These are phyloP conservation scores for Brachypteracias leptosomus DNA, from an alignment of 2,113 vertebrate species.

Conservation along the genomic window DNA sequence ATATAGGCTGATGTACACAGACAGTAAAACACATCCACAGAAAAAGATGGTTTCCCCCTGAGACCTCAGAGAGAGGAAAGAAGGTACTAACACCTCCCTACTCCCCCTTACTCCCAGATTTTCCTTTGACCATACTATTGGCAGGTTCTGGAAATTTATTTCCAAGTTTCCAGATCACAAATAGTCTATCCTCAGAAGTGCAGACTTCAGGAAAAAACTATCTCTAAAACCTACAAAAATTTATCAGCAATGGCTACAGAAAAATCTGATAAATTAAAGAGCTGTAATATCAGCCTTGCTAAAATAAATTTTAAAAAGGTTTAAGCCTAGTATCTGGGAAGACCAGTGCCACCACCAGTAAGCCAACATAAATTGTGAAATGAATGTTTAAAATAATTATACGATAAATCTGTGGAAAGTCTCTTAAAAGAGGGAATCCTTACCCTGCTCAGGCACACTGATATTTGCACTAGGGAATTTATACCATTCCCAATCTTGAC, in stretches of 20 bases:
- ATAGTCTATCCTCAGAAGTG: not conserved
- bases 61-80: not conserved
- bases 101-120: not conserved
- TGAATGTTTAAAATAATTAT: not conserved
- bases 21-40: not conserved
- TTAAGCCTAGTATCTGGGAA: not conserved
- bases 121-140: not conserved
- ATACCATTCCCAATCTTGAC: not conserved
- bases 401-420: not conserved
- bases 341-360: not conserved
- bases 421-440: not conserved
- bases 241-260: not conserved
- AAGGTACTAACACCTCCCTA: not conserved
- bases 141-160: not conserved
- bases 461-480: not conserved
- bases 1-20: not conserved
- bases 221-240: not conserved
- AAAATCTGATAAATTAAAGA: not conserved
- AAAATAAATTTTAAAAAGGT: not conserved
- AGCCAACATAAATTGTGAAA: not conserved
- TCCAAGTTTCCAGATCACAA: not conserved
- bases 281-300: not conserved
- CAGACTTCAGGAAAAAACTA: not conserved
- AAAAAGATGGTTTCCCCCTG: accelerated
- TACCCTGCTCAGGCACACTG: not conserved